A percentile compares a stretch with the other conserved stretches of the same genome.
Evolutionary conservation across 2,888 invertebrate species (phyloP).

Genomic region (Amphipoea oculea): DNA sequence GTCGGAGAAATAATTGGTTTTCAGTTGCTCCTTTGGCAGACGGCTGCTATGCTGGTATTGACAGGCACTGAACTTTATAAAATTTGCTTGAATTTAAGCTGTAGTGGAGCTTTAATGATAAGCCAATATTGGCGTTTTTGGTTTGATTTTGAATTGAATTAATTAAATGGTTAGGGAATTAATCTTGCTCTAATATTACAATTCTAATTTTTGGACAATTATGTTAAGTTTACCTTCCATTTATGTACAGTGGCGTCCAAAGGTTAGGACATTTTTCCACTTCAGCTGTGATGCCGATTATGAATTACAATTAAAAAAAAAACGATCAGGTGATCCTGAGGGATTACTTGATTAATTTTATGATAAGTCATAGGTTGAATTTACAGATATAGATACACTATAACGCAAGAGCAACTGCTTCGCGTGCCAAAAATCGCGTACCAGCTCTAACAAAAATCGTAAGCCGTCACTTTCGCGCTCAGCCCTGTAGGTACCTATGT

Average conservation of each 20-base stretch:
- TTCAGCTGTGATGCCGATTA: background rate
- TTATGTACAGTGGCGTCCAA: no score
- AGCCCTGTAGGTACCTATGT: no score
- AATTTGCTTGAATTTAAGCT: conserved; percentile 27
- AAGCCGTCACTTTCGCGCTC: no score
- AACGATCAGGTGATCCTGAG: background rate
- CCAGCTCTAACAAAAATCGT: no score
- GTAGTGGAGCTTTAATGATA: conserved; percentile 26
- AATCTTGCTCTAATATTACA: background rate
- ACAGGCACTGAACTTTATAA: conserved; percentile 54
- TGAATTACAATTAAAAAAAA: background rate
- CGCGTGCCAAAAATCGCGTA: no score
- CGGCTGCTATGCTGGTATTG: conserved; percentile 45
- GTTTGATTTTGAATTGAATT: conserved; percentile 5
- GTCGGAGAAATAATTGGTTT: conserved; percentile 72
- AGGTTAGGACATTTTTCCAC: background rate
- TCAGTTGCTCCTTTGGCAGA: conserved; percentile 64
- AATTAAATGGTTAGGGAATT: conserved; percentile 1
- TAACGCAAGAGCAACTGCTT: no score
- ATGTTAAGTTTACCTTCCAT: background rate
- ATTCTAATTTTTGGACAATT: background rate
- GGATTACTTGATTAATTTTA: background rate
- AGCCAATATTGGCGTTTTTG: background rate
- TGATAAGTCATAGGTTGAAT: background rate
- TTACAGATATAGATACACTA: no score